Base-by-base conservation (phyloP, 2,113 vertebrate species). In the Echinops telfairi region DNA sequence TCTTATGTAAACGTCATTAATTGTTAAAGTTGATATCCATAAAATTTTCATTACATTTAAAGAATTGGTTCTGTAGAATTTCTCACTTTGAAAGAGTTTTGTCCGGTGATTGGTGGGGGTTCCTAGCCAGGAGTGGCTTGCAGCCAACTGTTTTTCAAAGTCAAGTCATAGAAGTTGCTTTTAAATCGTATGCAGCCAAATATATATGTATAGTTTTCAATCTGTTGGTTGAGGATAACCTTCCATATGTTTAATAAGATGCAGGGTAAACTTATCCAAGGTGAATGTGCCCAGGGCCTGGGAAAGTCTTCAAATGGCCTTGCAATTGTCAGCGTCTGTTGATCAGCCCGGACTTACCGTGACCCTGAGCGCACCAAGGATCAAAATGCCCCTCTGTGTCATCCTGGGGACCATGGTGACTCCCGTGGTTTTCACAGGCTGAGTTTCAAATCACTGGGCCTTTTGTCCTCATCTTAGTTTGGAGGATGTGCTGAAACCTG, bases 31-130 rank as follows among this genome's bases (percentile, higher is more conserved):
- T 91, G 83, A 71, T 81, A 86, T 33, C 91, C 80, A 93, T 95
- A 93, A 96, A 96, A 95, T 73, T 93, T 88, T 95, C 79, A 96
- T 94, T 90, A 85, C 53, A 86, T 80, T 96, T 92, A 93, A 94
- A 97, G 90, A 90, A 93, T 95, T 93, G 94, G 83, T 83, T 95
- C 92, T 38, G 93, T 76, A 79, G 60, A 91, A 76, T 88, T 20
- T 43, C 58, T 95, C 64, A 81, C 75, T 95, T 70, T 90, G 95
- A 95, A 94, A 88, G 80, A 90, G 82, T 43, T 88, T 19, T 60
- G 79, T 85, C 90, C n/a, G 12, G 62, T 47, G 66, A 92, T 70
- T 33, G 84, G 47, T 66, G 79, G 94, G 88, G 88, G 73, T 10
- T 88, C 40, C 14, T 0, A 93, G 76, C 53, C 75, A 95, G 33